phyloP scores from a whole-genome alignment of 2,113 vertebrate genomes.

The Atherinomorus stipes region DNA sequence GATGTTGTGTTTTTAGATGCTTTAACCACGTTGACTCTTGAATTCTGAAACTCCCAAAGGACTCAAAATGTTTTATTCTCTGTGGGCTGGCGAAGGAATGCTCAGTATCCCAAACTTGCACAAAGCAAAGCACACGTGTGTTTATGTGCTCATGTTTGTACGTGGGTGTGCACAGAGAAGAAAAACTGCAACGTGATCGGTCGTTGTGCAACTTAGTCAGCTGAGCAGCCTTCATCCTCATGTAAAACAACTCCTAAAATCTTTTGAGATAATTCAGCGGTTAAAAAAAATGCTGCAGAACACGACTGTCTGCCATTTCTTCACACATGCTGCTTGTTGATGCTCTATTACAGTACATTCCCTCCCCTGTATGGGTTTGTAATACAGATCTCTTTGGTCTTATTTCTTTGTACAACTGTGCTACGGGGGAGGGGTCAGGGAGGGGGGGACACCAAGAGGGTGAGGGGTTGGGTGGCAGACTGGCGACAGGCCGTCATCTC shows the following conservation, averaged over 20 bases:
- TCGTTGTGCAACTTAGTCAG: constrained; percentile 43
- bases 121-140: constrained; percentile 29
- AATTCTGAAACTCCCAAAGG: constrained; percentile 25
- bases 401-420: constrained; percentile 46
- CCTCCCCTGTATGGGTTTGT: constrained; percentile 29
- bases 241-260: constrained; percentile 49
- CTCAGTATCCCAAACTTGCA: constrained; percentile 48
- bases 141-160: constrained; percentile 44
- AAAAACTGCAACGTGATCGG: constrained; percentile 48
- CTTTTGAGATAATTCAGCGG: not conserved
- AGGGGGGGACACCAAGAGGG: constrained; percentile 14
- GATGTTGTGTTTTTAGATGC: constrained; percentile 3
- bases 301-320: constrained; percentile 15
- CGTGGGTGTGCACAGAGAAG: constrained; percentile 38
- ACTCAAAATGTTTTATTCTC: constrained; percentile 42
- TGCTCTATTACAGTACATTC: constrained; percentile 20
- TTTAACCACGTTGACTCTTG: constrained; percentile 19
- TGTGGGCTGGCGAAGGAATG: constrained; percentile 47
- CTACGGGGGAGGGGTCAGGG: constrained; percentile 59
- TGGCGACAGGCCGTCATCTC: constrained; percentile 78
- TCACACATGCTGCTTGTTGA: constrained; percentile 55
- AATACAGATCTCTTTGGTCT: constrained; percentile 68
- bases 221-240: constrained; percentile 32
- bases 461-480: constrained; percentile 70
- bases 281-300: constrained; percentile 1